A percentile compares a stretch with the other conserved stretches of the same genome.
These are phyloP conservation scores for Carabus problematicus DNA, from an alignment of 2,888 invertebrate genomes.

Conservation along the genomic window DNA sequence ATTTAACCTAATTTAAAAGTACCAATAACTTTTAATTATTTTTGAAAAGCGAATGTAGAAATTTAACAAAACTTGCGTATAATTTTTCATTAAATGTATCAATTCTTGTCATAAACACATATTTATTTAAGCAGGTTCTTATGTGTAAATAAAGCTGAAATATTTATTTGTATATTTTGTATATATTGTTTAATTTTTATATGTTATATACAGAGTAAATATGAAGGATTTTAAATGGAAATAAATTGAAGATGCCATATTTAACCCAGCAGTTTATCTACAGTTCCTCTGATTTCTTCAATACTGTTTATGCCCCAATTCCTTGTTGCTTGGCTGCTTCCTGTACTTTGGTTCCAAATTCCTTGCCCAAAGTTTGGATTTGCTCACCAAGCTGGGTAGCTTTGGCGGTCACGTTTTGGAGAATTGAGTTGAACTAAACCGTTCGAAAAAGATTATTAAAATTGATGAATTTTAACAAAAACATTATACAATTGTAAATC, in stretches of 20 bases:
- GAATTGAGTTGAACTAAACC: constrained; percentile 13
- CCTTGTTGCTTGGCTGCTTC: constrained; percentile 33
- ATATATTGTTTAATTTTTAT: too few species aligned
- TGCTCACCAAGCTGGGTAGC: constrained; percentile 18
- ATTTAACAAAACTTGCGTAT: too few species aligned
- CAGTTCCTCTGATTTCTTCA: too few species aligned
- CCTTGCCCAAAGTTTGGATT: constrained; percentile 10
- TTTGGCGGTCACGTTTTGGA: constrained; percentile 14
- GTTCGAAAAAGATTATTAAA: neutral
- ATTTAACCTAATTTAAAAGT: too few species aligned
- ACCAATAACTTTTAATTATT: too few species aligned
- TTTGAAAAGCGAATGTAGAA: too few species aligned
- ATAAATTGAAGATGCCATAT: neutral
- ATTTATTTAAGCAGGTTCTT: too few species aligned
- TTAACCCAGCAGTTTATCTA: too few species aligned
- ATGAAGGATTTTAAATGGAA: neutral
- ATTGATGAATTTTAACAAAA: neutral
- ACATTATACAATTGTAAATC: neutral
- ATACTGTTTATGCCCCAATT: neutral
- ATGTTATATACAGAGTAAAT: neutral
- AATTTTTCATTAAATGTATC: too few species aligned
- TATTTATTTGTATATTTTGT: too few species aligned
- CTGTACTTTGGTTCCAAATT: constrained; percentile 17
- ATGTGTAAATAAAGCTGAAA: too few species aligned
- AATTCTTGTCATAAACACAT: too few species aligned